These are phyloP conservation scores for Melipona bicolor DNA, from an alignment of 2,888 invertebrate species.

Conservation along the genomic window DNA sequence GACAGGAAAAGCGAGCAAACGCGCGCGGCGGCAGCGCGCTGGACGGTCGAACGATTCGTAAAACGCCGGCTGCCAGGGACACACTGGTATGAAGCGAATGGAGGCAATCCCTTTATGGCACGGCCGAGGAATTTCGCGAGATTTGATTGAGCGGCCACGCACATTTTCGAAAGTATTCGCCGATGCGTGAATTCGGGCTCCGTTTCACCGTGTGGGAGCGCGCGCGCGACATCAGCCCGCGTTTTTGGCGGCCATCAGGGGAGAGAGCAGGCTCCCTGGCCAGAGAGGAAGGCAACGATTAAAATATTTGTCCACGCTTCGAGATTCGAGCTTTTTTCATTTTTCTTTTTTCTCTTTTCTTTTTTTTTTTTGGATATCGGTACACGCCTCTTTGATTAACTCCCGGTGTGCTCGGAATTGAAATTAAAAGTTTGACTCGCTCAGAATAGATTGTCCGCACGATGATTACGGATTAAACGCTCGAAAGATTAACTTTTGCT, in stretches of 20 bases:
- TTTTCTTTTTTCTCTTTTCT: too few relatives aligned
- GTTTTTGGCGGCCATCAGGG: slow-evolving; percentile 20
- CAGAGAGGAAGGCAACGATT: slow-evolving; percentile 13
- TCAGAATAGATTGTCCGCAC: too few relatives aligned
- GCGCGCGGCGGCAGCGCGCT: background rate
- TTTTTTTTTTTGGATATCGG: too few relatives aligned
- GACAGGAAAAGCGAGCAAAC: slow-evolving; percentile 20
- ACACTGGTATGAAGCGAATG: slow-evolving; percentile 33
- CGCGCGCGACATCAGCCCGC: slow-evolving; percentile 2
- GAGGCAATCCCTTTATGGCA: slow-evolving; percentile 64
- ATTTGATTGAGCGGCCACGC: slow-evolving; percentile 62
- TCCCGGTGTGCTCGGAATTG: too few relatives aligned
- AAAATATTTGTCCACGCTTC: background rate
- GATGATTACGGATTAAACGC: too few relatives aligned
- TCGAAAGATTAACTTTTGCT: too few relatives aligned
- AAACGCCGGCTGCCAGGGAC: slow-evolving; percentile 34
- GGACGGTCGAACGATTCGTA: slow-evolving; percentile 32
- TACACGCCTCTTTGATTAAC: too few relatives aligned
- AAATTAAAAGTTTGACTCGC: too few relatives aligned
- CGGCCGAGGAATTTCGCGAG: slow-evolving; percentile 63
- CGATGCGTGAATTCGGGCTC: slow-evolving; percentile 47
- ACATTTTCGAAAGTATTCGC: slow-evolving; percentile 57
- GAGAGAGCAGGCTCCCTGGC: background rate
- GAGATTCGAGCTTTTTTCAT: background rate
- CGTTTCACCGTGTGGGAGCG: background rate